Percentiles rank a stretch among this genome's conserved stretches.
Evolutionary conservation across 1,140 invertebrate genomes (phyloP).

Genomic region (Drosophila punjabiensis): DNA sequence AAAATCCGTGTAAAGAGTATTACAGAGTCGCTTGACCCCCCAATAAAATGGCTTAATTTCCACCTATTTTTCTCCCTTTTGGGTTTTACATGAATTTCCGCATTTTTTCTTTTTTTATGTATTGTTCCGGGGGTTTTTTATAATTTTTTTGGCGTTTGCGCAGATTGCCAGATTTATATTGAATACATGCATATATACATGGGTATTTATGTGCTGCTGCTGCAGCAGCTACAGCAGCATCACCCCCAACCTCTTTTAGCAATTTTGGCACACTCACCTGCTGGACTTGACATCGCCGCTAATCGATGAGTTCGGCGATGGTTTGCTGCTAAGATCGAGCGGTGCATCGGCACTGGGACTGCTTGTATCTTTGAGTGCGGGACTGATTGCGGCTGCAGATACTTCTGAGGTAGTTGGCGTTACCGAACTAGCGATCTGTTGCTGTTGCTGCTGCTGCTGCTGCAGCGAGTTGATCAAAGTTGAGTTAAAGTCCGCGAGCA

Average conservation of each 20-base stretch:
- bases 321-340: slow-evolving; percentile 92
- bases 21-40: background rate
- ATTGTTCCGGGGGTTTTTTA: slow-evolving; percentile 50
- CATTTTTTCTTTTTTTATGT: slow-evolving; percentile 39
- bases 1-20: slow-evolving; percentile 11
- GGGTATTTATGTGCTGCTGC: slow-evolving; percentile 40
- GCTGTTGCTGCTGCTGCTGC: slow-evolving; percentile 47
- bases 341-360: slow-evolving; percentile 87
- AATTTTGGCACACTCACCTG: slow-evolving; percentile 69
- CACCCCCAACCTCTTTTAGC: background rate
- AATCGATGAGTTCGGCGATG: slow-evolving; percentile 84
- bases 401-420: slow-evolving; percentile 84
- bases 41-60: slow-evolving; percentile 23
- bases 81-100: slow-evolving; percentile 52
- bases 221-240: slow-evolving; percentile 5
- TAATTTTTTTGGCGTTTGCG: slow-evolving; percentile 61
- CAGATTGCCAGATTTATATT: slow-evolving; percentile 55
- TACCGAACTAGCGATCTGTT: slow-evolving; percentile 70
- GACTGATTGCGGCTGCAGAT: slow-evolving; percentile 76
- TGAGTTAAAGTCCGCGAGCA: slow-evolving; percentile 67
- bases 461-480: slow-evolving; percentile 64
- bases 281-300: slow-evolving; percentile 79
- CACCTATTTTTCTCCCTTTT: slow-evolving; percentile 29
- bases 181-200: slow-evolving; percentile 45
- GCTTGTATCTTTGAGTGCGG: slow-evolving; percentile 86